phyloP scores from a whole-genome alignment of 2,888 invertebrate species.

The Nomada lathburiana region DNA sequence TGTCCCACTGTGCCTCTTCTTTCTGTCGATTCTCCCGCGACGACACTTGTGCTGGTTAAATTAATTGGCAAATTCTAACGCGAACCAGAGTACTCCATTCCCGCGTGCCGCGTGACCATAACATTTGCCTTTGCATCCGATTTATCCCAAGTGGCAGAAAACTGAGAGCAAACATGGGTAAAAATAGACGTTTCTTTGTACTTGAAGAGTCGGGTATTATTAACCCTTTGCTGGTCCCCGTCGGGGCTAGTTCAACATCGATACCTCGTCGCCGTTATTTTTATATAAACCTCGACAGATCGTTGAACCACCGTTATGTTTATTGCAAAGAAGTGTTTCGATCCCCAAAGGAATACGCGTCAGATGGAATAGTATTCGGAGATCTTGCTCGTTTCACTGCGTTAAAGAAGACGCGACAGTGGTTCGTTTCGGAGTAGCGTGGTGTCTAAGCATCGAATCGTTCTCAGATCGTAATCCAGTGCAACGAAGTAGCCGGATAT shows the following conservation, averaged over 20 bases:
- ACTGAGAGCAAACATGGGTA: not conserved
- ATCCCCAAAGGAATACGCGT: too few relatives aligned
- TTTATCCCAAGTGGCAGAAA: not conserved
- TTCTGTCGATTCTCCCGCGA: too few relatives aligned
- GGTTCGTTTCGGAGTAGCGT: not conserved
- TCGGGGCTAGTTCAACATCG: conserved; percentile 25
- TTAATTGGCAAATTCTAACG: too few relatives aligned
- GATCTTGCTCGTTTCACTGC: not conserved
- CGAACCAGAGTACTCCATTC: too few relatives aligned
- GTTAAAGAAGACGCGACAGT: not conserved
- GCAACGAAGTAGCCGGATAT: conserved; percentile 24
- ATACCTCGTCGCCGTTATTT: conserved; percentile 29
- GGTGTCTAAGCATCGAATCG: conserved; percentile 13
- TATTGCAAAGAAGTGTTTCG: not conserved
- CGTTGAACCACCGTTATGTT: conserved; percentile 17
- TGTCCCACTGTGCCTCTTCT: too few relatives aligned
- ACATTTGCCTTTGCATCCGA: too few relatives aligned
- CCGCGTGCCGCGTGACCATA: too few relatives aligned
- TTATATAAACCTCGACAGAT: conserved; percentile 7
- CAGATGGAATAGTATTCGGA: not conserved
- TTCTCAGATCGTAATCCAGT: conserved; percentile 5
- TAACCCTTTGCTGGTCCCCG: conserved; percentile 22
- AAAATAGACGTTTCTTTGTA: conserved; percentile 25
- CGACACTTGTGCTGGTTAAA: too few relatives aligned
- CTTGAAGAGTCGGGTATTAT: conserved; percentile 19